phyloP scores from a whole-genome alignment of 1,140 invertebrate genomes.

The Drosophila yakuba region DNA sequence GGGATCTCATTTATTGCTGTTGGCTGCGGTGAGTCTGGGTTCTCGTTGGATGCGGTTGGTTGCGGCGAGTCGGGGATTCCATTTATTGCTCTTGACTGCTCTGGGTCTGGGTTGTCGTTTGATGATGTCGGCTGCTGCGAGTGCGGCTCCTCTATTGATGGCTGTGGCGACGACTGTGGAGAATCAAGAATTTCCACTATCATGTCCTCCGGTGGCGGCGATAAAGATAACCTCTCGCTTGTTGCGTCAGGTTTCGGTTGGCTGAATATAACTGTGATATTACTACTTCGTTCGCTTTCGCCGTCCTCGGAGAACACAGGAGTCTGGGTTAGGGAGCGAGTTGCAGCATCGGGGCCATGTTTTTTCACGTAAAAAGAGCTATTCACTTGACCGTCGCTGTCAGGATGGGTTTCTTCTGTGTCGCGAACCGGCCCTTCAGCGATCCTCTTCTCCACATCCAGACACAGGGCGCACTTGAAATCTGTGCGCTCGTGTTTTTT shows the following conservation, averaged over 20 bases:
- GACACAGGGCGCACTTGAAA: slow-evolving; percentile 43
- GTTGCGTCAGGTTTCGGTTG: not conserved
- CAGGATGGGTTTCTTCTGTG: not conserved
- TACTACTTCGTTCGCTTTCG: slow-evolving; percentile 2
- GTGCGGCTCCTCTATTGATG: not conserved
- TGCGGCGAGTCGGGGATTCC: not conserved
- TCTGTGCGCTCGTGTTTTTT: not conserved
- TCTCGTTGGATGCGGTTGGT: not conserved
- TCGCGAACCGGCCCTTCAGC: slow-evolving; percentile 4
- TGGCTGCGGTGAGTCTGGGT: not conserved
- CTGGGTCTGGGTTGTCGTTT: not conserved
- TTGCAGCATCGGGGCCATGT: not conserved
- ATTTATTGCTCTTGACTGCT: not conserved
- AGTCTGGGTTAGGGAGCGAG: not conserved
- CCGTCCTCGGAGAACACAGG: slow-evolving; percentile 11
- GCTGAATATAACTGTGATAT: slow-evolving; percentile 11
- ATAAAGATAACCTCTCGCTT: no score
- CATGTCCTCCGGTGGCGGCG: not conserved
- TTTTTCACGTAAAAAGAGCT: slow-evolving; percentile 31
- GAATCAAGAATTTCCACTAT: not conserved
- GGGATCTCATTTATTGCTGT: not conserved
- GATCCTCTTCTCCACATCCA: not conserved
- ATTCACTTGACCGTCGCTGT: slow-evolving; percentile 8
- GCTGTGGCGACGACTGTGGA: not conserved
- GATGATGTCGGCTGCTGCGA: not conserved